Evolutionary conservation across 2,888 invertebrate genomes (phyloP).

Genomic region (Reticulitermes lucifugus): DNA sequence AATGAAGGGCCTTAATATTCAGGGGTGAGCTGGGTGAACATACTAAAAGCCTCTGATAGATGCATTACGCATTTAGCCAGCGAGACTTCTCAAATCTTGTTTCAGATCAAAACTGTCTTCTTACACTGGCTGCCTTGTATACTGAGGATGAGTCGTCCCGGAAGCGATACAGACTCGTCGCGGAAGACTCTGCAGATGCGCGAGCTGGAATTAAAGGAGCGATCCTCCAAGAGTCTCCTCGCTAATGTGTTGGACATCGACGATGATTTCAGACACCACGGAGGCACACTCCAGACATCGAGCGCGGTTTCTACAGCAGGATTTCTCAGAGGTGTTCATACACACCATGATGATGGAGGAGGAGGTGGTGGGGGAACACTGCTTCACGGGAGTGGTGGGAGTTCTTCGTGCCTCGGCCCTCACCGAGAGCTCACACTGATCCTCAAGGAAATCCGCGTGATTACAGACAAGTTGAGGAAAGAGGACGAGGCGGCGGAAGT

Average conservation of each 20-base stretch:
- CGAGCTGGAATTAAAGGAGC: conserved; percentile 89
- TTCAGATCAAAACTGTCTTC: conserved; percentile 89
- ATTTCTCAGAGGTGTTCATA: conserved; percentile 57
- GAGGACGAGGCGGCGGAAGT: conserved; percentile 95
- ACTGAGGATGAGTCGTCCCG: conserved; percentile 90
- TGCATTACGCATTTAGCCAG: too few species aligned
- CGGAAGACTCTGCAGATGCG: conserved; percentile 81
- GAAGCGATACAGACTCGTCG: conserved; percentile 66
- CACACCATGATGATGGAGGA: conserved; percentile 70
- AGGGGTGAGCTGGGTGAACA: too few species aligned
- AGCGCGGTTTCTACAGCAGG: conserved; percentile 60
- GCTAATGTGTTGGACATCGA: conserved; percentile 98
- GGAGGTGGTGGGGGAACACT: conserved; percentile 71
- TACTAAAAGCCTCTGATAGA: too few species aligned
- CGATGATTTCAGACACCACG: conserved; percentile 87
- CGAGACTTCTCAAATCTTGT: conserved; percentile 42
- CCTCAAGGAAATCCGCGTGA: conserved; percentile 90
- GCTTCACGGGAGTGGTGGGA: conserved; percentile 73
- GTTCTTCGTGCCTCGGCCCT: conserved; percentile 85
- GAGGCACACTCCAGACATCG: conserved; percentile 74
- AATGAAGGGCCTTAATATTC: too few species aligned
- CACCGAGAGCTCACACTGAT: conserved; percentile 95
- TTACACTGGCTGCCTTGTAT: conserved; percentile 98
- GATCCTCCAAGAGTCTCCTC: conserved; percentile 93
- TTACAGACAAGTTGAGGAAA: conserved; percentile 93